phyloP scores from a whole-genome alignment of 2,113 vertebrate species.

The Corythornis madagascariensis region DNA sequence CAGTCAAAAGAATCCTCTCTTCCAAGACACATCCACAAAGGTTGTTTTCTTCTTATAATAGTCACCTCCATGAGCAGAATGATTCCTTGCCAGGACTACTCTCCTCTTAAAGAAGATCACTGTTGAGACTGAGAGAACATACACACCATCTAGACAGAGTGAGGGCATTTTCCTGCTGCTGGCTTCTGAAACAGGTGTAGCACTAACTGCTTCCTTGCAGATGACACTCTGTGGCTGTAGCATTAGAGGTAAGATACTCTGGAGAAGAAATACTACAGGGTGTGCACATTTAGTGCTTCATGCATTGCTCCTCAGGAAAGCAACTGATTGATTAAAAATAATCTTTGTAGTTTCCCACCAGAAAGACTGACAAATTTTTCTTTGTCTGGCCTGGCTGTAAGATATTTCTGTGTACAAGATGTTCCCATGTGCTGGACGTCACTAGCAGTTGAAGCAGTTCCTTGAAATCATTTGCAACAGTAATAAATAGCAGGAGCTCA shows the following conservation, averaged over 20 bases:
- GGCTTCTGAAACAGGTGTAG: background rate
- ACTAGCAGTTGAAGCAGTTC: background rate
- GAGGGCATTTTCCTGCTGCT: background rate
- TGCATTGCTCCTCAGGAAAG: background rate
- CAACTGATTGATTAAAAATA: background rate
- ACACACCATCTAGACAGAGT: background rate
- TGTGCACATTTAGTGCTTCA: background rate
- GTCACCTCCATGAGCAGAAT: background rate
- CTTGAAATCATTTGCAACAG: background rate
- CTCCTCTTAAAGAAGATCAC: background rate
- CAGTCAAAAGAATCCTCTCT: background rate
- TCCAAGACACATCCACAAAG: background rate
- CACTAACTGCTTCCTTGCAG: background rate
- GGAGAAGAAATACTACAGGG: too few species aligned
- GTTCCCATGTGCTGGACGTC: background rate
- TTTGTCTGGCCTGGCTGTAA: background rate
- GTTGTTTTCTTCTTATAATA: background rate
- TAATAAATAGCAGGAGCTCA: background rate
- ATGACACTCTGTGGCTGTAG: fast-evolving
- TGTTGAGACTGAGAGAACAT: background rate
- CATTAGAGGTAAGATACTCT: background rate
- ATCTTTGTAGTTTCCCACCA: background rate
- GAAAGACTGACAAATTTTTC: background rate
- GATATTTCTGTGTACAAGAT: background rate
- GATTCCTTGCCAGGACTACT: background rate